Evolutionary conservation across 2,797 vertebrate genomes (phyloP), one percentile per base, ranked within the genome.

Genomic region (Scolopax bukidnonensis): DNA sequence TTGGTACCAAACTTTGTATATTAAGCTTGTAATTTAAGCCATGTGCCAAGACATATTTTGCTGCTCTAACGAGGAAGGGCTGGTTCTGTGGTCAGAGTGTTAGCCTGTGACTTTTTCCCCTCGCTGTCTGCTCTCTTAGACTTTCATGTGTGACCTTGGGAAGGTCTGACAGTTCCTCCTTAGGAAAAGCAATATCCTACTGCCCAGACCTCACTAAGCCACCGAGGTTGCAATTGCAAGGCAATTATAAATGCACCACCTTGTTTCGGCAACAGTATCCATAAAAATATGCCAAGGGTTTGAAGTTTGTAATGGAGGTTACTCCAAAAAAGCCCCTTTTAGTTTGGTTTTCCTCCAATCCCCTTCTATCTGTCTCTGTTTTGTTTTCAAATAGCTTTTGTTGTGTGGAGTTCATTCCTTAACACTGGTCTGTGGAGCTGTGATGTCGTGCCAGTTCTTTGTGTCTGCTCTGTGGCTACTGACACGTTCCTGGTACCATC

Each of bases 131-230:
- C 73, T 95, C 76, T 78, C 50, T 57, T 45, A 81, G 69, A 32
- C 91, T 94, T 94, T 68, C 36, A 83, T 61, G 30, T 75, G 79
- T 90, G 93, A 95, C 93, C 94, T 97, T 95, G 93, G 76, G 57
- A 91, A 90, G 95, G 70, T 87, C 84, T 91, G 94, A 56, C 84
- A 75, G 69, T 68, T 91, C 48, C 85, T 45, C 60, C 53, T 73
- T 36, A 84, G 85, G 83, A 90, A 68, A 64, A 94, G 80, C 69
- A 71, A 21, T 41, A 21, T 94, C 75, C 60, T 59, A 23, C 68
- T 74, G 75, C 81, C 53, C 64, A 41, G 68, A 74, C 48, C 79
- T 88, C 51, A 23, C 56, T 64, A 36, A 84, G 92, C 51, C 88
- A 16, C 51, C 3, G 79, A 16, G 75, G 70, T 45, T 82, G 89